phyloP scores from a whole-genome alignment of 2,888 invertebrate genomes.

The Cheilosia variabilis region DNA sequence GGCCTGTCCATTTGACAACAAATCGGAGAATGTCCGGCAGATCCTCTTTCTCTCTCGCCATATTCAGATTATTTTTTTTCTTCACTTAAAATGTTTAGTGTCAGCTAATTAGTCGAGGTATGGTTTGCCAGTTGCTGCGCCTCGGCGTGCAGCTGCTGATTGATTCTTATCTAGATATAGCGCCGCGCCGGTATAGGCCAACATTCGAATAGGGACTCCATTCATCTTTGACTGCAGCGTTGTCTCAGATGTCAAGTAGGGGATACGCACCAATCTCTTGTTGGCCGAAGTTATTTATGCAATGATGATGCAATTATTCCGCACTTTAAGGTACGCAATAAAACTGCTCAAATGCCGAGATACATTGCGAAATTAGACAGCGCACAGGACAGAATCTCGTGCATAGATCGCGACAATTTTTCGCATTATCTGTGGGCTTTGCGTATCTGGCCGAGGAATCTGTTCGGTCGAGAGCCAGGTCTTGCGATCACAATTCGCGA shows the following conservation, averaged over 20 bases:
- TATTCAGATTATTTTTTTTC: constrained; percentile 35
- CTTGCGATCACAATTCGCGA: constrained; percentile 63
- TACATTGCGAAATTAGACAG: constrained; percentile 64
- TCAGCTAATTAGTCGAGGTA: constrained; percentile 65
- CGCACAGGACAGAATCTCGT: constrained; percentile 46
- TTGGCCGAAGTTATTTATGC: constrained; percentile 63
- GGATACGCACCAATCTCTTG: constrained; percentile 26
- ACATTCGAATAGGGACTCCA: constrained; percentile 34
- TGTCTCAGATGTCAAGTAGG: constrained; percentile 31
- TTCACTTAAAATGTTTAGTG: constrained; percentile 66
- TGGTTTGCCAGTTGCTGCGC: constrained; percentile 56
- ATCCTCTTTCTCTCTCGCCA: constrained; percentile 23
- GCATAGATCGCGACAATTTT: constrained; percentile 69
- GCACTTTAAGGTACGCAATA: constrained; percentile 66
- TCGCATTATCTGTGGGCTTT: constrained; percentile 50
- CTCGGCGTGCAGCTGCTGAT: constrained; percentile 65
- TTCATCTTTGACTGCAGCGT: constrained; percentile 17
- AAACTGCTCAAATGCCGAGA: constrained; percentile 58
- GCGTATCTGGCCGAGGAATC: constrained; percentile 45
- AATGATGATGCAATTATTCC: constrained; percentile 72
- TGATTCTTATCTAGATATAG: constrained; percentile 62
- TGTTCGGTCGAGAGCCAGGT: constrained; percentile 28
- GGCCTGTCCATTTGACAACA: constrained; percentile 45
- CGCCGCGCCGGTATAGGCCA: constrained; percentile 10
- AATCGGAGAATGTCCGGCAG: constrained; percentile 47